phyloP scores from a whole-genome alignment of 2,797 vertebrate genomes.

The Anomalospiza imberbis region DNA sequence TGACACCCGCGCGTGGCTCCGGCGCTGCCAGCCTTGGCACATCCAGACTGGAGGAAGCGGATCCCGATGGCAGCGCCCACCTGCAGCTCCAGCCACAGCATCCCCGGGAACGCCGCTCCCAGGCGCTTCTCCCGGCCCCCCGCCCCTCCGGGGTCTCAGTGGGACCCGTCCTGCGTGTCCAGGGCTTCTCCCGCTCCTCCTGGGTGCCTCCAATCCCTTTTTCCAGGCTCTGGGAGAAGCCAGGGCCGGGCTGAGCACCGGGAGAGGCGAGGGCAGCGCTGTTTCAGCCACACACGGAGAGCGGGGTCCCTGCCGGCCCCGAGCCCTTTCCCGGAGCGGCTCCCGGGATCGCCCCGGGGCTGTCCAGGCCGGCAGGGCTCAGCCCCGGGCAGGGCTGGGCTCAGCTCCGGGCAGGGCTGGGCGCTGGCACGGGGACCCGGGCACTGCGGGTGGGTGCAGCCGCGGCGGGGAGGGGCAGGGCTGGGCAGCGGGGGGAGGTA shows the following conservation, averaged over 20 bases:
- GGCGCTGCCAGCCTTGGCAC: background rate
- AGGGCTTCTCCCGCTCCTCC: background rate
- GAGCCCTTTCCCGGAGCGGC: background rate
- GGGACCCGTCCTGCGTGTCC: background rate
- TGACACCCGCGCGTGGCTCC: accelerated
- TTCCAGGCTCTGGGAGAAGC: background rate
- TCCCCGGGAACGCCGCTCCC: background rate
- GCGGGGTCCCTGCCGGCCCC: background rate
- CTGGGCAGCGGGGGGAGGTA: background rate
- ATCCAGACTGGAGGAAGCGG: background rate
- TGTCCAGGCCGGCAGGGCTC: background rate
- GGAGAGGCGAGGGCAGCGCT: background rate
- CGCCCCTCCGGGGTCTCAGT: accelerated
- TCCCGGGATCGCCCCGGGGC: accelerated
- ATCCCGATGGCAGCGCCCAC: background rate
- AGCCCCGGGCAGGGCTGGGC: background rate
- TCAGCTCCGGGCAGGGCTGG: background rate
- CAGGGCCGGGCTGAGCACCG: accelerated
- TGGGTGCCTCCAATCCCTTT: background rate
- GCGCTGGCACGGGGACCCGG: background rate
- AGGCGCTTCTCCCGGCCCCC: background rate
- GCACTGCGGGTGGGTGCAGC: background rate
- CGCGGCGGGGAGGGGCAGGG: background rate
- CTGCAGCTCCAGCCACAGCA: background rate
- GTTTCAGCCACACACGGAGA: background rate